Conservation (phyloP, 1,140 invertebrate genomes). For the Scaptomyza hsui region DNA sequence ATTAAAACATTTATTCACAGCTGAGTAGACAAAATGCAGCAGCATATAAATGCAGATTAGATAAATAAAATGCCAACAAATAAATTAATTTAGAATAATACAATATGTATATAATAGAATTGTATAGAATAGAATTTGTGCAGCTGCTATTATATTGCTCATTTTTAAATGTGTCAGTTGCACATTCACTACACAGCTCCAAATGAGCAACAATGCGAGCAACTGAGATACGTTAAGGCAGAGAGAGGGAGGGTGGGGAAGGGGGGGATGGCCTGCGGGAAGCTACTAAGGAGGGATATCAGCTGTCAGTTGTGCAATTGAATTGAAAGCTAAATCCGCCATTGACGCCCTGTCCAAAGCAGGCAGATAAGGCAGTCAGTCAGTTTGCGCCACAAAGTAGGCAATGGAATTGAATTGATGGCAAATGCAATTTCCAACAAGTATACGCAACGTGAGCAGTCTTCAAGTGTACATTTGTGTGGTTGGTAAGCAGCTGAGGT, state of each 20-base stretch:
- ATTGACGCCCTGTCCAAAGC: slow-evolving; percentile 19
- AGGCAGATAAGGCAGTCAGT: slow-evolving; percentile 4
- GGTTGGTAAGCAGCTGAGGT: too few relatives aligned
- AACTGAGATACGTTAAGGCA: background rate
- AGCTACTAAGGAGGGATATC: background rate
- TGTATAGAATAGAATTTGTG: slow-evolving; percentile 6
- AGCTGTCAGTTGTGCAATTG: slow-evolving; percentile 40
- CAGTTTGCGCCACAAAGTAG: slow-evolving; percentile 55
- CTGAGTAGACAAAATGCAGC: too few relatives aligned
- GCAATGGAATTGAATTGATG: slow-evolving; percentile 60
- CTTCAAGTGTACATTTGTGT: too few relatives aligned
- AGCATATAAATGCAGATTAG: slow-evolving; percentile 2
- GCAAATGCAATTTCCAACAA: slow-evolving; percentile 32
- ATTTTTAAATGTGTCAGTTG: slow-evolving; percentile 7
- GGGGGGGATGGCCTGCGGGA: too few relatives aligned
- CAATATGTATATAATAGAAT: background rate
- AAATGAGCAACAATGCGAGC: slow-evolving; percentile 9
- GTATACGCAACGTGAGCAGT: slow-evolving; percentile 46
- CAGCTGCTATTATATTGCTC: slow-evolving; percentile 7
- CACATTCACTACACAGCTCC: slow-evolving; percentile 1
- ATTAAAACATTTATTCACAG: background rate
- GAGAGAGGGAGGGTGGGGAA: background rate
- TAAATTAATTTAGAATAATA: background rate
- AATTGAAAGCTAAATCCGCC: slow-evolving; percentile 20
- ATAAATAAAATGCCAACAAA: slow-evolving; percentile 1